Conservation (phyloP, 35 echinoderm and acorn worm genomes). For the Lytechinus variegatus region DNA sequence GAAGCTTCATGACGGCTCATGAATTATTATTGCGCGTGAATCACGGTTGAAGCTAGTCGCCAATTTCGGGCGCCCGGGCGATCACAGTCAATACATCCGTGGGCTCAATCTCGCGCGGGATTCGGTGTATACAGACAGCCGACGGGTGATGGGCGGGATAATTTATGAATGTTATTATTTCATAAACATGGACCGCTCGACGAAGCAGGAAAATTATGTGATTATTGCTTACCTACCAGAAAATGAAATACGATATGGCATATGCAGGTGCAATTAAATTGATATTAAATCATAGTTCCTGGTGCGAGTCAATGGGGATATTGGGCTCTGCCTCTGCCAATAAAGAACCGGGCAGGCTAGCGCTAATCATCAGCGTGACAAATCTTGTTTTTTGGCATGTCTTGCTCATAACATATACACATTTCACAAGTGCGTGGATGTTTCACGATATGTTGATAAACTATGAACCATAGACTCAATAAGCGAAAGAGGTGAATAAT, state of each 20-base stretch:
- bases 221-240: conserved; percentile 42
- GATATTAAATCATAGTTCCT: conserved; percentile 17
- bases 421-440: background rate
- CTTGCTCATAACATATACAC: background rate
- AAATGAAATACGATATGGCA: conserved; percentile 29
- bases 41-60: conserved; percentile 30
- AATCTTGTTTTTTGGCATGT: background rate
- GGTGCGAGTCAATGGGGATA: background rate
- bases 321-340: conserved; percentile 15
- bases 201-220: conserved; percentile 45
- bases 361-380: background rate
- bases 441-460: background rate
- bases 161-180: conserved; percentile 44
- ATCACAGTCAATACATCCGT: background rate
- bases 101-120: background rate
- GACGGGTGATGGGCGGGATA: conserved; percentile 14
- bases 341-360: background rate
- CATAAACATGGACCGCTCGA: conserved; percentile 42
- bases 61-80: background rate
- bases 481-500: background rate
- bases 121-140: background rate
- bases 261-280: conserved; percentile 15
- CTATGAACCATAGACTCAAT: background rate
- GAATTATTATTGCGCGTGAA: conserved; percentile 35
- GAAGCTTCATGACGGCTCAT: conserved; percentile 33